Base-by-base conservation (phyloP, 2,888 invertebrate species). In the Plebejus argus region DNA sequence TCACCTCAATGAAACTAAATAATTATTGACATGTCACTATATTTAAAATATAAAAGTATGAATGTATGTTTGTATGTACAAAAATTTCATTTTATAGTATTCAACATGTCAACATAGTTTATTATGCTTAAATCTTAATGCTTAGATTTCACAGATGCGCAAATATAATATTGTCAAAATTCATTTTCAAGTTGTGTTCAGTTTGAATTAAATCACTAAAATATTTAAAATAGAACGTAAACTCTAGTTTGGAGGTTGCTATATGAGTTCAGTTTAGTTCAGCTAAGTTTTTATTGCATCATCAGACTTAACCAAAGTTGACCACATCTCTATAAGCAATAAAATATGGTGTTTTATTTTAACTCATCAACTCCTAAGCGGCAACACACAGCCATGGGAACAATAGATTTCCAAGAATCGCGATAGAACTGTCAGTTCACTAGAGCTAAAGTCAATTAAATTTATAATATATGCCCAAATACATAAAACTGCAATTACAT, bases 21-120 rank as follows among this genome's bases (percentile, higher is more conserved):
- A 61, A 23, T 61, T 23, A 23, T 61, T 61, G 61, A 61, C 61
- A 61, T 61, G 23, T 58, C 56, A 76, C 53, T 78, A 23, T 78
- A 76, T 78, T 23, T 58, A 23, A 33, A 76, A 53, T 35, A 8
- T 45, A 45, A 23, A 23, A 15, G 20, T 28, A 74, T 33, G 70
- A n/a, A 77, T 66, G 39, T 61, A 56, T 23, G 70, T 15, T 56
- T 39, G 20, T 58, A 58, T 56, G 33, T 76, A 76, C 56, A 58
- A 76, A 76, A 33, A 76, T 20, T 58, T 58, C 35, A 58, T 58
- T 76, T 76, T 35, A 35, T 23, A 61, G 66, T 15, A 66, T 33
- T 28, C 15, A 5, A 28, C 66, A 66, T 28, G 66, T 66, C 28
- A 12, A 23, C 61, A 61, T 10, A 12, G 23, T 61, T 61, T 28